Evolutionary conservation across 2,888 invertebrate genomes (phyloP).

Genomic region (Dorcus parallelipipedus): DNA sequence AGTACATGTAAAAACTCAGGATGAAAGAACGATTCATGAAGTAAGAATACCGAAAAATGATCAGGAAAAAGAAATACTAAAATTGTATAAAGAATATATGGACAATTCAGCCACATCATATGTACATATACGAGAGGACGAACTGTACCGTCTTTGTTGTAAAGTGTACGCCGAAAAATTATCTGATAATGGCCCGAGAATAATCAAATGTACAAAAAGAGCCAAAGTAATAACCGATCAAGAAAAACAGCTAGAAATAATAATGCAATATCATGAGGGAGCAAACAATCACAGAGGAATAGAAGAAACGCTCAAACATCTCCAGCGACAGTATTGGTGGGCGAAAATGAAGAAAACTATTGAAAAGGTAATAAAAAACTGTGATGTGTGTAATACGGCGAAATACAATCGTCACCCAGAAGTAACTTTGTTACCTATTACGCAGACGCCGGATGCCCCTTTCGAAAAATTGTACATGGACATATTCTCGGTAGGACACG

Average conservation of each 20-base stretch:
- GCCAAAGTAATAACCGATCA: neutral
- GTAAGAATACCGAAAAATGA: conserved; percentile 1
- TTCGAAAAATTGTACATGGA: conserved; percentile 5
- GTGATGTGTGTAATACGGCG: conserved; percentile 2
- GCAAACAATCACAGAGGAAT: neutral
- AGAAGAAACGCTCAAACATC: neutral
- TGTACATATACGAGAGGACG: no score
- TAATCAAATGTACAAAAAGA: neutral
- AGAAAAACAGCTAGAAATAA: neutral
- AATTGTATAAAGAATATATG: conserved; percentile 3
- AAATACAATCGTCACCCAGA: conserved; percentile 4
- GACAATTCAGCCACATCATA: neutral
- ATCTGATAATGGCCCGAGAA: neutral
- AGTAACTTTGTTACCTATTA: neutral
- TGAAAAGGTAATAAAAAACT: neutral
- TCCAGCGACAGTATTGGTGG: neutral
- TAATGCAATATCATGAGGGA: neutral
- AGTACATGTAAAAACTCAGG: neutral
- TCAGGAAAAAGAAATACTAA: neutral
- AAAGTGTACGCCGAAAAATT: neutral
- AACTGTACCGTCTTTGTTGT: neutral
- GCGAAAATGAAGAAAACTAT: neutral
- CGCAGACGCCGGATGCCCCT: conserved; percentile 1
- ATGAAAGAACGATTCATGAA: neutral
- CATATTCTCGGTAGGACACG: neutral